Base-by-base conservation (phyloP, 2,888 invertebrate genomes). In the Erannis defoliaria region DNA sequence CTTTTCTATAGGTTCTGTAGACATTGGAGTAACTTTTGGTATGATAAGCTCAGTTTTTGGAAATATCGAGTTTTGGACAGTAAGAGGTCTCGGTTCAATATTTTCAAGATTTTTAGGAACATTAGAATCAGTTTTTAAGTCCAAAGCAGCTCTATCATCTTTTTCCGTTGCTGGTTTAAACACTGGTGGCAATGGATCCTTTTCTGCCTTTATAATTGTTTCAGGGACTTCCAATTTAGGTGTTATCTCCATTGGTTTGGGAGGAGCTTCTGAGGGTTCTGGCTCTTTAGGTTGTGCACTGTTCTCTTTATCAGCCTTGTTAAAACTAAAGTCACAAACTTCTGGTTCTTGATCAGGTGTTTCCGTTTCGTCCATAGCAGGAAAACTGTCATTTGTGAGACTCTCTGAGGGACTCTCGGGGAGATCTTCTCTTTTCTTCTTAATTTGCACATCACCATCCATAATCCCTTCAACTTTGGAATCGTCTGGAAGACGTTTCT, bases 351-450 rank as follows among this genome's bases (percentile, higher is more conserved):
- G 86, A 62, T 93, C 93, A 60, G 92, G 91, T 72, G 88, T 93
- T 72, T 95, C 95, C 64, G 94, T 93, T 75, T 95, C 95, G 81
- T 96, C 96, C 88, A 96, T 95, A 48, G 96, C 95, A 40, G 97
- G 96, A 76, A 97, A 97, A 76, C 97, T 97, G 80, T 97, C 97
- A 67, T 97, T 97, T 45, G 97, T 97, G 64, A 97, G 94, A 80
- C 97, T 97, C 80, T 96, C 96, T 40, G 96, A 95, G 12, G 97
- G 97, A 89, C 97, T 97, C 78, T 96, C 95, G 12, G 95, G 94
- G 60, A 94, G 89, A 66, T 95, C 94, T 50, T 78, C 86, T 71
- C 85, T 89, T 74, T 90, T 93, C 85, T 93, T 93, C 75, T 93
- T 93, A 94, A 94, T 85, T 92, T 95, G 82, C 83, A 94, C 87